Conservation (phyloP, 2,113 vertebrate genomes). For the Bombycilla garrulus region DNA sequence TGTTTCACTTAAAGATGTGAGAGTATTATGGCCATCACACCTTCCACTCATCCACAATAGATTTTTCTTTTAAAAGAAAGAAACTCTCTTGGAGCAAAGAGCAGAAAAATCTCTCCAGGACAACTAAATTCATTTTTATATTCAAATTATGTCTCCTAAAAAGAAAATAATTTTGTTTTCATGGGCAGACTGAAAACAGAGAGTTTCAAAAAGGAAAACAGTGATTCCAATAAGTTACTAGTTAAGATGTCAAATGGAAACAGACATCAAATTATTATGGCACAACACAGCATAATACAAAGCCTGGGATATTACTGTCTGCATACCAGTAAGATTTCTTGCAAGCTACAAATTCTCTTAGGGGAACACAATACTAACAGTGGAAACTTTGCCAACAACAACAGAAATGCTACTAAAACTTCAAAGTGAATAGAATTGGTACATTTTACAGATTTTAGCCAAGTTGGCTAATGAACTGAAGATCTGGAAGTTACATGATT, state of each 20-base stretch:
- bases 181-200: background rate
- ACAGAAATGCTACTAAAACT: constrained; percentile 57
- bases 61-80: background rate
- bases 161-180: background rate
- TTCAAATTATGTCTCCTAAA: background rate
- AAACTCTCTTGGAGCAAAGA: background rate
- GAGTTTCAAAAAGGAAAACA: background rate
- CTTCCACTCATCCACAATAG: background rate
- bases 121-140: background rate
- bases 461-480: constrained; percentile 61
- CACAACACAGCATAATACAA: constrained; percentile 3
- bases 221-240: background rate
- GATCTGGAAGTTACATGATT: constrained; percentile 48
- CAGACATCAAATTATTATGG: constrained; percentile 9
- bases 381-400: constrained; percentile 39
- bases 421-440: constrained; percentile 52
- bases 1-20: background rate
- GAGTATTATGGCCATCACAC: background rate
- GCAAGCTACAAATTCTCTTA: background rate
- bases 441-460: constrained; percentile 18
- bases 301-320: constrained; percentile 17
- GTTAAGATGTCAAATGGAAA: constrained; percentile 36
- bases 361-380: background rate
- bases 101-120: background rate
- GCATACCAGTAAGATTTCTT: constrained; percentile 30